These are phyloP conservation scores for Falco naumanni DNA, from an alignment of 2,797 vertebrate genomes.

Conservation along the genomic window DNA sequence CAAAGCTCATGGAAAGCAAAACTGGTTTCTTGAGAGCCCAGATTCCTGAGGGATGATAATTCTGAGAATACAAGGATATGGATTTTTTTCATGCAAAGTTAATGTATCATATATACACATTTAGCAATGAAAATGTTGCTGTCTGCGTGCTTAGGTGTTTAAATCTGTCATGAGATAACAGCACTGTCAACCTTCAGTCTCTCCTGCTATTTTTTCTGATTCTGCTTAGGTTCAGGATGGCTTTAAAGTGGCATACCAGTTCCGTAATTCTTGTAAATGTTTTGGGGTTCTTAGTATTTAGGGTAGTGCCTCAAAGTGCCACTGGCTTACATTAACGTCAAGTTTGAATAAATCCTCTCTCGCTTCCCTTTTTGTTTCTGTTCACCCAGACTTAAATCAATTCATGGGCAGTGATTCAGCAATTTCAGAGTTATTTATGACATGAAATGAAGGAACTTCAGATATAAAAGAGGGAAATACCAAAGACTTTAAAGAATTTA, in stretches of 20 bases:
- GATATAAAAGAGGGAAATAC: conserved; percentile 31
- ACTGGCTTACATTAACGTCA: background rate
- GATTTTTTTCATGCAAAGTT: background rate
- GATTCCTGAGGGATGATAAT: background rate
- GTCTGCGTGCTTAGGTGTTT: background rate
- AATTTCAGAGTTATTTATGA: conserved; percentile 30
- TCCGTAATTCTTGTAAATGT: background rate
- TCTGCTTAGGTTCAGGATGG: background rate
- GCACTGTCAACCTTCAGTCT: accelerated
- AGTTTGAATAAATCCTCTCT: background rate
- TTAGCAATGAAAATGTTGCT: background rate
- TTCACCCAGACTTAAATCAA: background rate
- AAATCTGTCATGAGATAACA: background rate
- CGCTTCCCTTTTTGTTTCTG: background rate
- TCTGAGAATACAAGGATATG: background rate
- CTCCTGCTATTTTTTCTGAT: background rate
- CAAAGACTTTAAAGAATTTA: background rate
- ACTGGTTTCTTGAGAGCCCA: background rate
- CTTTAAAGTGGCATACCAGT: background rate
- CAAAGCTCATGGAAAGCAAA: background rate
- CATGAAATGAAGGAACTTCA: conserved; percentile 15
- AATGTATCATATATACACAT: background rate
- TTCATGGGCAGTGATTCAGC: background rate
- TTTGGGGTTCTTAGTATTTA: background rate
- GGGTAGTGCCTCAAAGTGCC: background rate